Evolutionary conservation across 2,797 vertebrate genomes (phyloP).

Genomic region (Octomys mimax): DNA sequence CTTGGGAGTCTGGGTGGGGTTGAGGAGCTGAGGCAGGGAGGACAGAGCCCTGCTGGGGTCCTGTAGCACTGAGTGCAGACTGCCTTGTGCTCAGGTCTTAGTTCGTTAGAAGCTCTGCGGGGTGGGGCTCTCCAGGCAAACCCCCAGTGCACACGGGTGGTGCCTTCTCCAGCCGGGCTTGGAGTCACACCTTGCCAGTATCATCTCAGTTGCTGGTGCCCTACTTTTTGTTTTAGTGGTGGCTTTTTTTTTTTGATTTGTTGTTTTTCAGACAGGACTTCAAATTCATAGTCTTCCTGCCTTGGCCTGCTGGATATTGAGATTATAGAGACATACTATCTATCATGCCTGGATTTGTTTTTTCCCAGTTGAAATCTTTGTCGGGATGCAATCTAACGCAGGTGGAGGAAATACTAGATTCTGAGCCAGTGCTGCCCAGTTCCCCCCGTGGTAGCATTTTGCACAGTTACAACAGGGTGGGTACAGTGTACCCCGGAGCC

Average conservation of each 20-base stretch:
- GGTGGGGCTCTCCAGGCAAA: background rate
- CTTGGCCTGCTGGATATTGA: background rate
- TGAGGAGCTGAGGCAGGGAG: background rate
- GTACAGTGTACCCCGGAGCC: background rate
- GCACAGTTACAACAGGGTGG: too few relatives aligned
- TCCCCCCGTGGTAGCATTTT: background rate
- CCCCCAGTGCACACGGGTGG: too few relatives aligned
- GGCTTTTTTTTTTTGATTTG: background rate
- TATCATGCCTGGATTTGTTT: background rate
- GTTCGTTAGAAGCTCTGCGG: background rate
- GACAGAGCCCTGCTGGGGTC: background rate
- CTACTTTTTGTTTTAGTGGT: background rate
- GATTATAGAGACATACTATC: background rate
- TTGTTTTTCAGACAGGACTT: background rate
- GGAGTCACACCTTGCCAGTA: accelerated
- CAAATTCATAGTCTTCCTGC: background rate
- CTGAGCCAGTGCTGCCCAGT: background rate
- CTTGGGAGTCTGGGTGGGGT: background rate
- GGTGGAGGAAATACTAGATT: background rate
- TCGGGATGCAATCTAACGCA: background rate
- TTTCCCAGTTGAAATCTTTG: background rate
- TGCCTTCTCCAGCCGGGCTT: background rate
- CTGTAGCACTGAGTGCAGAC: background rate
- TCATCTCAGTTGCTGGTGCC: background rate
- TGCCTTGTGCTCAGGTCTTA: background rate